A percentile compares a stretch with the other conserved stretches of the same genome.
Conservation (phyloP, 2,113 vertebrate genomes). For the Machaerirhynchus nigripectus region DNA sequence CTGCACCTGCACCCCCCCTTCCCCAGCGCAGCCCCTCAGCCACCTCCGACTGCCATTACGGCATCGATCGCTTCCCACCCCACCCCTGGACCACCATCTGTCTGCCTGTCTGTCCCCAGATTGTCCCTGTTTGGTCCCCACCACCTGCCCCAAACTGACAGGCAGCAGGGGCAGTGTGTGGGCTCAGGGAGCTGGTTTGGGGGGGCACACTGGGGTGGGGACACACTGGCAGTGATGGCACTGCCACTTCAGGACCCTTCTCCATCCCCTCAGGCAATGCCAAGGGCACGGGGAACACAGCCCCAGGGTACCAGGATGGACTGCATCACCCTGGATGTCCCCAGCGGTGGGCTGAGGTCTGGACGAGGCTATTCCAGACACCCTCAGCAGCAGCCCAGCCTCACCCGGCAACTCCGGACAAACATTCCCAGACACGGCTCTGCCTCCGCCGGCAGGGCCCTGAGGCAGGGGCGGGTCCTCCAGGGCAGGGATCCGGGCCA, state of each 20-base stretch:
- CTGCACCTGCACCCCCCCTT: background rate
- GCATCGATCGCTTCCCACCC: rapidly evolving
- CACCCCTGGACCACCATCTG: background rate
- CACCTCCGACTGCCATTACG: rapidly evolving
- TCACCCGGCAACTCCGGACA: background rate
- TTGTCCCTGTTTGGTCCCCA: background rate
- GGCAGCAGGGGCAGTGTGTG: background rate
- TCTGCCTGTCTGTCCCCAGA: background rate
- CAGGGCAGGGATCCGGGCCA: background rate
- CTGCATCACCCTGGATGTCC: background rate
- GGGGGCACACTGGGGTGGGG: background rate
- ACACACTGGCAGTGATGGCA: rapidly evolving
- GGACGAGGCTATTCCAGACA: background rate
- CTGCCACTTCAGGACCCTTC: background rate
- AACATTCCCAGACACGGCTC: background rate
- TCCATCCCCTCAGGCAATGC: background rate
- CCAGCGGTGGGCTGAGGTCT: background rate
- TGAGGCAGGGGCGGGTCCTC: background rate
- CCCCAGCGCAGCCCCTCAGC: background rate
- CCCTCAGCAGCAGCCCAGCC: background rate
- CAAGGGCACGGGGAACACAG: background rate
- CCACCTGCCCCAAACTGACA: background rate
- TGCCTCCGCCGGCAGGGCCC: background rate
- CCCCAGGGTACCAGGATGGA: background rate
- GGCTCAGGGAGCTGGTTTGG: background rate